Percentiles rank a stretch among this genome's conserved stretches.
Evolutionary conservation across 2,888 invertebrate genomes (phyloP).

Genomic region (Drosophila testacea): DNA sequence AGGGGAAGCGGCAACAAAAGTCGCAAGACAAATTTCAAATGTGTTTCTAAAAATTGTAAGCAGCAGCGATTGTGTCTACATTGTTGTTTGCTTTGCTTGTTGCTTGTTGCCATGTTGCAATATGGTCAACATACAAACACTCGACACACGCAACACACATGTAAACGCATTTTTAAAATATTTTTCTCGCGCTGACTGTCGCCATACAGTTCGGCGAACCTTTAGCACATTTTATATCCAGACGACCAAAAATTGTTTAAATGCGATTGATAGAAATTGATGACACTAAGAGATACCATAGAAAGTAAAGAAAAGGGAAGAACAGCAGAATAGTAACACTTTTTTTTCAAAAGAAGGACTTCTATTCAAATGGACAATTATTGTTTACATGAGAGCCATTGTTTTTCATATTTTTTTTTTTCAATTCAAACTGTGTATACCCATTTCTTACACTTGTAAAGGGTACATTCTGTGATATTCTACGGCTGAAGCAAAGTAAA

Average conservation of each 20-base stretch:
- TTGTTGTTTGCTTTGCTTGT: conserved; percentile 19
- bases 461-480: background rate
- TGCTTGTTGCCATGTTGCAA: conserved; percentile 55
- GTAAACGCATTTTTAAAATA: conserved; percentile 31
- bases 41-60: conserved; percentile 35
- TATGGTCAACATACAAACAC: conserved; percentile 23
- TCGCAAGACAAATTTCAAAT: conserved; percentile 41
- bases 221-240: conserved; percentile 31
- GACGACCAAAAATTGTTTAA: conserved; percentile 14
- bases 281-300: conserved; percentile 15
- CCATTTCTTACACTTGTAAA: background rate
- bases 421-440: background rate
- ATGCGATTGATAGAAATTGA: background rate
- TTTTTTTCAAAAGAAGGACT: background rate
- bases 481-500: conserved; percentile 7
- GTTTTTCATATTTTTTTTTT: background rate
- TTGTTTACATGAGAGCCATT: background rate
- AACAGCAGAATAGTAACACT: background rate
- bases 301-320: background rate
- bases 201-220: conserved; percentile 39
- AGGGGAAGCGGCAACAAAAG: background rate
- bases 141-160: conserved; percentile 11
- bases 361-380: background rate
- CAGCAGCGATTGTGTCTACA: conserved; percentile 17
- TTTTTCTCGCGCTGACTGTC: conserved; percentile 21